Evolutionary conservation across 2,888 invertebrate genomes (phyloP).

Genomic region (Sthenelais limicola): DNA sequence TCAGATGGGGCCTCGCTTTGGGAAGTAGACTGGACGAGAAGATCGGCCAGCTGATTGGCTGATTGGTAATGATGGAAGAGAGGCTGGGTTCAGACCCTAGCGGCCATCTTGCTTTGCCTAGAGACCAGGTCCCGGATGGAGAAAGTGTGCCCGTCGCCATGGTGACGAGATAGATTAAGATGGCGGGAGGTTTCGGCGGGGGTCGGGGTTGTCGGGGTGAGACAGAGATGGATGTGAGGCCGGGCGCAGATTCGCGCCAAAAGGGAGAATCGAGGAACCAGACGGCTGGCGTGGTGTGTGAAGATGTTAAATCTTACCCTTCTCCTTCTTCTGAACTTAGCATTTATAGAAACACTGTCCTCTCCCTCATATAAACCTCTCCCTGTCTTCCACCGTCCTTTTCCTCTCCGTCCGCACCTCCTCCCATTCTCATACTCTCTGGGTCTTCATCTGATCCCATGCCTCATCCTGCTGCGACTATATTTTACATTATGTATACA

Average conservation of each 20-base stretch:
- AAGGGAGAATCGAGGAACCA: neutral
- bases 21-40: no score
- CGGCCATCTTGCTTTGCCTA: constrained; percentile 29
- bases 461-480: no score
- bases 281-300: neutral
- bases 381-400: no score
- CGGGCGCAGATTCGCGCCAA: constrained; percentile 17
- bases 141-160: constrained; percentile 29
- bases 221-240: constrained; percentile 17
- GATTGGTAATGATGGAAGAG: constrained; percentile 33
- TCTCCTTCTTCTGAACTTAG: no score
- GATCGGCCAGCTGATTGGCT: constrained; percentile 26
- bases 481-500: no score
- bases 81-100: constrained; percentile 7
- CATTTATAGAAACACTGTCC: no score
- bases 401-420: neutral
- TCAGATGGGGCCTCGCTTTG: no score
- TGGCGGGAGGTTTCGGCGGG: no score
- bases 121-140: constrained; percentile 30
- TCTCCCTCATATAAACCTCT: no score
- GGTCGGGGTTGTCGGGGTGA: constrained; percentile 8
- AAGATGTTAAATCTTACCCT: no score
- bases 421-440: no score
- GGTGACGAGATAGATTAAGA: constrained; percentile 36
- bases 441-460: no score